Base-by-base conservation (phyloP, 2,888 invertebrate species). In the Odontomyia ornata region DNA sequence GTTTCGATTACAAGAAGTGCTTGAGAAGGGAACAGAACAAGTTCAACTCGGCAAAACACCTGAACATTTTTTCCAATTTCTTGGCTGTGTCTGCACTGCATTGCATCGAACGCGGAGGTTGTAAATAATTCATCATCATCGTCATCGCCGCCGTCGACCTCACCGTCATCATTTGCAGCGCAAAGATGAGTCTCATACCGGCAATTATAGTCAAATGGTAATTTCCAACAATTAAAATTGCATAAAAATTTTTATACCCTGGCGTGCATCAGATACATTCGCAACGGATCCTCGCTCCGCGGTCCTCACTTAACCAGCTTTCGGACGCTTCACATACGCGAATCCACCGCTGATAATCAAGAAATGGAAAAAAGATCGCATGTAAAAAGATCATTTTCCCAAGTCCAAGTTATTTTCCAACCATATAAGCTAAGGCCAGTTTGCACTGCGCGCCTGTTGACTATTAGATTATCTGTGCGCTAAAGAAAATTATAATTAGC, bases 181-280 rank as follows among this genome's bases (percentile, higher is more conserved):
- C 43, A 21, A 73, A 73, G 73, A 73, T 75, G 64, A 75, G 64
- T 62, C 47, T 65, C 65, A 65, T 36, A 73, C 46, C 69, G 60
- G 75, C 77, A 78, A 77, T 77, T 78, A 78, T 71, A 77, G 75
- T 47, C 60, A 64, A 78, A 78, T 78, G 75, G 76, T 78, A 78
- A 78, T 78, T 78, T 78, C 57, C n/a, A 79, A 77, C 76, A 79
- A 77, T 79, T 77, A 79, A 76, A 79, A 79, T 77, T 79, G 79
- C 79, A 79, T 79, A 77, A 79, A 79, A 77, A 77, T 77, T 77
- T 76, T 36, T 75, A 57, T 28, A 56, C 73, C 43, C 28, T 77
- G 73, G 76, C 78, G 77, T 78, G 78, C 78, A 77, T 47, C 76
- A 60, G 71, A 52, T 77, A 60, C 71, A 78, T 75, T 76, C 36